Base-by-base conservation (phyloP, 2,797 vertebrate species). In the Rhinogobio ventralis region DNA sequence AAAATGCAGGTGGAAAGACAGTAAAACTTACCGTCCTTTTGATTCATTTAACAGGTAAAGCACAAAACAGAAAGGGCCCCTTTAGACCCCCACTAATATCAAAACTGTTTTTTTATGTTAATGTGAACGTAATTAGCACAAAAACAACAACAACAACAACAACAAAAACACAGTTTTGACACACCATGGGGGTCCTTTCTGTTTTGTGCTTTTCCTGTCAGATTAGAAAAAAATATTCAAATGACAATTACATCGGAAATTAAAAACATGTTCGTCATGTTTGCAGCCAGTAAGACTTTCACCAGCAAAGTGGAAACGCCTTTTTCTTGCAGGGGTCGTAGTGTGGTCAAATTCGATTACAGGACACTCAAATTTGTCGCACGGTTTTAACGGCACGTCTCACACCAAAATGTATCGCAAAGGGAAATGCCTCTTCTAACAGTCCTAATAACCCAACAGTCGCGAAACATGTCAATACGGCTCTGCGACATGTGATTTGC, bases 401-500 rank as follows among this genome's bases (percentile, higher is more conserved):
- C 42, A 62, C 28, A 17, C 0, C n/a, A 5, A 60, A 36, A 49
- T 19, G 69, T 6, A 28, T 30, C 10, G 2, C 46, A 28, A 20
- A 45, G 33, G 23, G 45, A 53, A 85, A 42, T 39, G 20, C 25
- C 51, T 60, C 33, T 14, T 68, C 19, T 7, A 20, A 17, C 5
- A 20, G 23, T 28, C 33, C n/a, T 10, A 15, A 46, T 74, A 1
- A 46, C 17, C 36, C 23, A 60, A 60, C 51, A 57, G 19, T 39
- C n/a, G 1, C 66, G 14, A 82, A 82, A 33, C 28, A 67, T 72
- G 85, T 78, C 74, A 82, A 85, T 77, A 87, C 73, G 79, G 60
- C 79, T 79, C 87, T 89, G 85, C 57, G 73, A 86, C 91, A 90
- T 81, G 91, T 92, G 88, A 90, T 42, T 80, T 57, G 14, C 78